phyloP scores from a whole-genome alignment of 1,140 invertebrate species.

The Drepana arcuata region DNA sequence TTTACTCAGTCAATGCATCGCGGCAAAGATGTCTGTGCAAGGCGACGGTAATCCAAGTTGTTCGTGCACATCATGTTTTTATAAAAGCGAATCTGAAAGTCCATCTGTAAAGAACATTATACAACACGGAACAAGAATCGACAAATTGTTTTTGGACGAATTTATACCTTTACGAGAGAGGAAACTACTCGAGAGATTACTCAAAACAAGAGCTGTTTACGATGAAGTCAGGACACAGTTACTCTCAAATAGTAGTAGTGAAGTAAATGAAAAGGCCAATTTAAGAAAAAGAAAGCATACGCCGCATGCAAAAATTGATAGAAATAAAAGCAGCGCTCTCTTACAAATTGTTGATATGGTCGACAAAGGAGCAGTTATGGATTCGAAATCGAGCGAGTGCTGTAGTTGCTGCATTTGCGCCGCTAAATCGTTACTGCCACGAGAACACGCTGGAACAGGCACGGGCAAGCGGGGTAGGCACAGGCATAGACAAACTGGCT shows the following conservation, averaged over 20 bases:
- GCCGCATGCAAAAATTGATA: conserved; percentile 1
- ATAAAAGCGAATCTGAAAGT: conserved; percentile 21
- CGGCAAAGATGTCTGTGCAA: conserved; percentile 21
- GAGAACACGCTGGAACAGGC: conserved; percentile 6
- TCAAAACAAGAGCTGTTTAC: conserved; percentile 37
- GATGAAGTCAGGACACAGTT: conserved; percentile 33
- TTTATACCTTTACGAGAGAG: conserved; percentile 32
- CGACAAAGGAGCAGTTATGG: conserved; percentile 24
- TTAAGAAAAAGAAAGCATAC: conserved; percentile 9
- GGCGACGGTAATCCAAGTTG: conserved; percentile 11
- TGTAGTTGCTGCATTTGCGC: conserved; percentile 37
- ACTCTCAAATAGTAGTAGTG: conserved; percentile 26
- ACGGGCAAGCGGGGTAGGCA: too few species aligned
- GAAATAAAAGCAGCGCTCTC: conserved; percentile 20
- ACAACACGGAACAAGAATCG: conserved; percentile 22
- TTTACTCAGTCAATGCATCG: neutral
- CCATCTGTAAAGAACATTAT: conserved; percentile 19
- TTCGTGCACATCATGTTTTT: conserved; percentile 27
- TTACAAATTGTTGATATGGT: conserved; percentile 26
- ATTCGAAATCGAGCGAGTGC: conserved; percentile 23
- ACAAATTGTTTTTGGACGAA: conserved; percentile 27
- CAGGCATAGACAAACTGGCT: conserved; percentile 7
- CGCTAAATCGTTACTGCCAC: conserved; percentile 6
- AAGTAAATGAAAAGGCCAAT: conserved; percentile 16
- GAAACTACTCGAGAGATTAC: conserved; percentile 29